Base-by-base conservation (phyloP, 1,140 invertebrate species). In the Pseudomyrmex concolor region DNA sequence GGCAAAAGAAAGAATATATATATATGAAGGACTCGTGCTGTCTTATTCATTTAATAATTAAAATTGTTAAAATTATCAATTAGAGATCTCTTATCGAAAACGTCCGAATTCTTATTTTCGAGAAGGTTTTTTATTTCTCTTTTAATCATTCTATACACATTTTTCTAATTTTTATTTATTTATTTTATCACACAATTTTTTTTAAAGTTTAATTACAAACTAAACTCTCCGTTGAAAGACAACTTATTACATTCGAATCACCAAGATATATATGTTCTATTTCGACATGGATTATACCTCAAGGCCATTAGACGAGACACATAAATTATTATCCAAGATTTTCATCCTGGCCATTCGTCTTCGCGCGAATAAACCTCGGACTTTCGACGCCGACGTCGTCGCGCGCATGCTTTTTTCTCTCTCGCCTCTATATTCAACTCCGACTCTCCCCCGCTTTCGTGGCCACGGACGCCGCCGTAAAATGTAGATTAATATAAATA, bases 401-500 rank as follows among this genome's bases (percentile, higher is more conserved):
- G 17, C 15, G 17, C 83, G 50, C 84, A 45, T 57, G 43, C 63
- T 48, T n/a, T 17, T 63, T 55, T 59, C 4, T 74, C 34, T 22
- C 19, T 34, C 50, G 59, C 48, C 73, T 22, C 5, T 13, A 9
- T 17, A 59, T 19, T 51, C 48, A 19, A 54, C 1, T 60, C n/a
- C 66, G 51, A 43, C 51, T n/a, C 67, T 17, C 82, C n/a, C 55
- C n/a, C 57, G 54, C 71, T 84, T 34, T 10, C 82, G 45, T 73
- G 57, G 80, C 60, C 62, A 82, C 85, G 84, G 82, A 89, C 84
- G 89, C 64, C 82, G 87, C 83, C 90, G 87, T 92, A 91, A 92
- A 93, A 91, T 93, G 90, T 92, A 92, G 90, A 93, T 93, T 92
- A 92, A 91, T 92, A 93, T 93, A 93, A 93, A 93, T 93, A 93